Conservation (phyloP, 2,113 vertebrate species). For the Leucoraja erinaceus region DNA sequence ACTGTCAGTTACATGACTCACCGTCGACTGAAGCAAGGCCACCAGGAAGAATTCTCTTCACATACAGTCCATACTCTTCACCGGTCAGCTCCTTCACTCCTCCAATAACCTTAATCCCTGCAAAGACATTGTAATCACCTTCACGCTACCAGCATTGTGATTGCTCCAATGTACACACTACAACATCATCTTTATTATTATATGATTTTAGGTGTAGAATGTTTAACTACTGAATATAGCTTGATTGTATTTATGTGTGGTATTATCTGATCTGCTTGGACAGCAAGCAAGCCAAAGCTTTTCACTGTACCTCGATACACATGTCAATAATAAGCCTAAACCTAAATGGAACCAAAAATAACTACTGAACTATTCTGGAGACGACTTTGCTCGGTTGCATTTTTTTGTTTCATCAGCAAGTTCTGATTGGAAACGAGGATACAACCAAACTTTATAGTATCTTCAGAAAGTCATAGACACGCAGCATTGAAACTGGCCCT, state of each 20-base stretch:
- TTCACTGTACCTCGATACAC: too few relatives aligned
- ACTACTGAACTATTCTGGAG: not conserved
- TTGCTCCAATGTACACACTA: not conserved
- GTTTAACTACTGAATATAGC: not conserved
- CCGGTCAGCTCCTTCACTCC: constrained; percentile 74
- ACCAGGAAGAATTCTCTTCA: constrained; percentile 80
- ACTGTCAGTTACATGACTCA: constrained; percentile 45
- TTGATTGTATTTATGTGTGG: too few relatives aligned
- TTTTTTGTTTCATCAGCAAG: not conserved
- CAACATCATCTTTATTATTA: too few relatives aligned
- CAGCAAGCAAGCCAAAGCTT: too few relatives aligned
- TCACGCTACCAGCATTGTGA: not conserved
- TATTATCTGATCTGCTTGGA: too few relatives aligned
- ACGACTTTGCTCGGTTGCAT: not conserved
- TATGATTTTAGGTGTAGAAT: not conserved
- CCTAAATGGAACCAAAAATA: too few relatives aligned
- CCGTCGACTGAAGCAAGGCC: constrained; percentile 74
- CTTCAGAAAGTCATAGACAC: not conserved
- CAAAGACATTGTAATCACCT: not conserved
- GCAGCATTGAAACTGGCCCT: too few relatives aligned
- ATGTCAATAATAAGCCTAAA: too few relatives aligned
- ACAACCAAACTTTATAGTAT: not conserved
- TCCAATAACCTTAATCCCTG: constrained; percentile 84
- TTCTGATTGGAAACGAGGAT: not conserved
- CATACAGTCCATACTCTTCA: constrained; percentile 82